Evolutionary conservation across 2,888 invertebrate species (phyloP).

Genomic region (Hermodice carunculata): DNA sequence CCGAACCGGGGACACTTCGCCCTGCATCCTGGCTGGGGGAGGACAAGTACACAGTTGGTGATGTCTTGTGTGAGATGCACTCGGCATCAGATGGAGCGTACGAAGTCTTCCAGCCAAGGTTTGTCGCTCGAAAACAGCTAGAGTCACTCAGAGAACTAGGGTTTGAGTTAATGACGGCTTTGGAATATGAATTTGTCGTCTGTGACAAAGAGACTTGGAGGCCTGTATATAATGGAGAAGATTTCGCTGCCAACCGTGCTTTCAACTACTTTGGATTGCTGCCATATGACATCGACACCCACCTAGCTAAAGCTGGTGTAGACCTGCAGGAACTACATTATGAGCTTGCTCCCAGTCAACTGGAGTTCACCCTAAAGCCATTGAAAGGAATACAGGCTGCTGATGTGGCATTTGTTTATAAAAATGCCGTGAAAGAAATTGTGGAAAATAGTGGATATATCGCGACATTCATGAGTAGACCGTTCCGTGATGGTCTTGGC

Average conservation of each 20-base stretch:
- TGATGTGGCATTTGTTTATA: slow-evolving; percentile 33
- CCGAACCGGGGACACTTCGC: slow-evolving; percentile 21
- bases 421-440: slow-evolving; percentile 37
- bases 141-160: slow-evolving; percentile 15
- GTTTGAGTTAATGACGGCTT: slow-evolving; percentile 17
- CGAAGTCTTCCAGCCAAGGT: slow-evolving; percentile 27
- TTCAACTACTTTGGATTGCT: too few species aligned
- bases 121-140: slow-evolving; percentile 25
- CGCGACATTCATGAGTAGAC: slow-evolving; percentile 40
- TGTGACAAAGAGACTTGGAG: not conserved
- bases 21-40: slow-evolving; percentile 6
- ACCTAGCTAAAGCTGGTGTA: slow-evolving; percentile 7
- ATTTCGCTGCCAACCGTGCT: too few species aligned
- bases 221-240: too few species aligned
- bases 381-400: slow-evolving; percentile 26
- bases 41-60: slow-evolving; percentile 1
- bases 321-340: slow-evolving; percentile 18
- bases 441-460: not conserved
- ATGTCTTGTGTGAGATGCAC: slow-evolving; percentile 16
- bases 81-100: slow-evolving; percentile 6
- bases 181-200: slow-evolving; percentile 33
- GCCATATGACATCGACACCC: slow-evolving; percentile 18
- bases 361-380: slow-evolving; percentile 32
- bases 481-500: slow-evolving; percentile 1
- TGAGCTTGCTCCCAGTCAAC: slow-evolving; percentile 33